Evolutionary conservation across 2,888 invertebrate species (phyloP).

Genomic region (Leptopterna dolabrata): DNA sequence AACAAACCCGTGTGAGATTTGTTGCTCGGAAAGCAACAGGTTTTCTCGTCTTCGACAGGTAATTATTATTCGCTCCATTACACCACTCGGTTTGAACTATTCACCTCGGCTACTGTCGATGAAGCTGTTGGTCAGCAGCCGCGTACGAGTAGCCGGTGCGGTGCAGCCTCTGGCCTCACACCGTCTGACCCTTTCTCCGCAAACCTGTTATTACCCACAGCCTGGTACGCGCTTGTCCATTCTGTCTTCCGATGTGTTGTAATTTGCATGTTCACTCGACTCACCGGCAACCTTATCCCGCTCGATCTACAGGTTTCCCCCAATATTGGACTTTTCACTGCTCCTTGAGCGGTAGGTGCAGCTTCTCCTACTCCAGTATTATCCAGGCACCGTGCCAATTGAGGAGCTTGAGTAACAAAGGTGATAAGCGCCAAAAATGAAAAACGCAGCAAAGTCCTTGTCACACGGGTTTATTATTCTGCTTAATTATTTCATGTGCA

Average conservation of each 20-base stretch:
- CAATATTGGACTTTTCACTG: neutral
- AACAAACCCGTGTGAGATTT: no score
- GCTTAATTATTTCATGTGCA: no score
- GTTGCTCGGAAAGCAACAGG: no score
- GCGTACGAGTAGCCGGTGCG: neutral
- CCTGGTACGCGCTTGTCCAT: neutral
- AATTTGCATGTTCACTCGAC: neutral
- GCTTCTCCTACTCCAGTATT: no score
- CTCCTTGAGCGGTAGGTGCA: no score
- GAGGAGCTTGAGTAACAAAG: no score
- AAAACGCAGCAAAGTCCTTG: no score
- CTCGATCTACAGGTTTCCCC: neutral
- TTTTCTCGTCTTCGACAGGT: no score
- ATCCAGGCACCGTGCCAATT: no score
- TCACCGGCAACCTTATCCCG: neutral
- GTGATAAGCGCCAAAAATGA: no score
- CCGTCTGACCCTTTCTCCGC: conserved; percentile 19
- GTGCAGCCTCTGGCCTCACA: conserved; percentile 14
- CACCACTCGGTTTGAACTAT: neutral
- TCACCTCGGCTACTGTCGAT: neutral
- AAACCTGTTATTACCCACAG: conserved; percentile 20
- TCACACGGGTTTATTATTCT: no score
- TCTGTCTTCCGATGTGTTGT: neutral
- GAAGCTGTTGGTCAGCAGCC: conserved; percentile 20
- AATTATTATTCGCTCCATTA: neutral